A percentile compares a stretch with the other conserved stretches of the same genome.
phyloP scores from a whole-genome alignment of 2,113 vertebrate species.

The Uria aalge region DNA sequence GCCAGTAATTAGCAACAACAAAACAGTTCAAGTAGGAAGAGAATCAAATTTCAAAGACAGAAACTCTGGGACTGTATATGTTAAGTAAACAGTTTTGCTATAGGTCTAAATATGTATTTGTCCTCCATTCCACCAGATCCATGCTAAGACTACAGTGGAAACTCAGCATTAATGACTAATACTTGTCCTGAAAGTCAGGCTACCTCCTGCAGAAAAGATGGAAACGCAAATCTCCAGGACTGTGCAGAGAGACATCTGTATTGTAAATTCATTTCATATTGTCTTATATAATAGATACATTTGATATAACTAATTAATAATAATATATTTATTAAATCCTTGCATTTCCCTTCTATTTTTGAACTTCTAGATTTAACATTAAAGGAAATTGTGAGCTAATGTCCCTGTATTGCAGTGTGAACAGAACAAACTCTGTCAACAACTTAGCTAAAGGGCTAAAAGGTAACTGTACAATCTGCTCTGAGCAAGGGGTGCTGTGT shows the following conservation, averaged over 20 bases:
- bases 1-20: neutral
- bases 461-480: constrained; percentile 43
- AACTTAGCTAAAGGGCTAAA: neutral
- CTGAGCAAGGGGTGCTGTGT: constrained; percentile 11
- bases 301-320: neutral
- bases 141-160: neutral
- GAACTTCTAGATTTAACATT: neutral
- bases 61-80: neutral
- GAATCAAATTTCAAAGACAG: neutral
- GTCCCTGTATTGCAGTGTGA: neutral
- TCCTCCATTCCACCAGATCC: neutral
- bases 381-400: neutral
- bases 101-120: neutral
- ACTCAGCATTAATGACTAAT: neutral
- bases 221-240: neutral
- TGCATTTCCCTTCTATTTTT: neutral
- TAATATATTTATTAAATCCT: neutral
- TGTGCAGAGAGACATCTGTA: neutral
- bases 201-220: neutral
- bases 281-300: neutral
- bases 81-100: neutral
- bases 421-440: constrained; percentile 16
- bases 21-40: neutral
- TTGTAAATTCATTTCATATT: neutral
- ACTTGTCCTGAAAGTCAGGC: neutral